These are phyloP conservation scores for Mesocricetus auratus DNA, from an alignment of 2,113 vertebrate species.

Conservation along the genomic window DNA sequence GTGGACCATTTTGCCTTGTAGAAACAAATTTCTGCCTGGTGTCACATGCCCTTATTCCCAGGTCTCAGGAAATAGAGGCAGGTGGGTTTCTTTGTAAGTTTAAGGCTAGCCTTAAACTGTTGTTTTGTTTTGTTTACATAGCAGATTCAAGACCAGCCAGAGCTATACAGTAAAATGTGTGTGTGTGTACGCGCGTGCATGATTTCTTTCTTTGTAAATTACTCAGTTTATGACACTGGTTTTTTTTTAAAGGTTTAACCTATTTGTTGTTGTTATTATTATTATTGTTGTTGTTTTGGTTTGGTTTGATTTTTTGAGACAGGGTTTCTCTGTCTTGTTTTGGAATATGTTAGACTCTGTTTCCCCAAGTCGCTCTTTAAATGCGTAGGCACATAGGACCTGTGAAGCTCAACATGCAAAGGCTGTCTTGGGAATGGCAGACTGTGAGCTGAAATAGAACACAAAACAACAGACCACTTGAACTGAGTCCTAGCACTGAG, in stretches of 20 bases:
- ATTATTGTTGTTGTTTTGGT: too few relatives aligned
- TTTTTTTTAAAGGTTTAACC: too few relatives aligned
- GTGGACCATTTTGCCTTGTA: neutral
- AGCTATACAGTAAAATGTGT: too few relatives aligned
- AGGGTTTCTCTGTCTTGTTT: too few relatives aligned
- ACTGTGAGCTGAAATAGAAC: slow-evolving; percentile 8
- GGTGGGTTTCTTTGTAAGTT: neutral
- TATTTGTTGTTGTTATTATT: too few relatives aligned
- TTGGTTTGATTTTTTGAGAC: too few relatives aligned
- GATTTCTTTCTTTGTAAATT: neutral
- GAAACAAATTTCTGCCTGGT: neutral
- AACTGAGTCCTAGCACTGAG: neutral
- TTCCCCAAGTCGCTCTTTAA: neutral
- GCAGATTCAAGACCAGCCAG: neutral
- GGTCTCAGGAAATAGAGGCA: neutral
- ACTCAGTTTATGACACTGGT: neutral
- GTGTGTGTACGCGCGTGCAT: too few relatives aligned
- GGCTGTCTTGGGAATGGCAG: neutral
- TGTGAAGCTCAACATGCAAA: slow-evolving; percentile 22
- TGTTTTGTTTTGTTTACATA: neutral
- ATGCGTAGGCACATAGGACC: neutral
- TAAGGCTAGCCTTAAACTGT: neutral
- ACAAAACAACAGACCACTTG: slow-evolving; percentile 22
- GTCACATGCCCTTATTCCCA: neutral
- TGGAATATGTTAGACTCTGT: neutral